Evolutionary conservation across 2,113 vertebrate genomes (phyloP), one percentile per base, ranked within the genome.

Genomic region (Crotalus horridus): DNA sequence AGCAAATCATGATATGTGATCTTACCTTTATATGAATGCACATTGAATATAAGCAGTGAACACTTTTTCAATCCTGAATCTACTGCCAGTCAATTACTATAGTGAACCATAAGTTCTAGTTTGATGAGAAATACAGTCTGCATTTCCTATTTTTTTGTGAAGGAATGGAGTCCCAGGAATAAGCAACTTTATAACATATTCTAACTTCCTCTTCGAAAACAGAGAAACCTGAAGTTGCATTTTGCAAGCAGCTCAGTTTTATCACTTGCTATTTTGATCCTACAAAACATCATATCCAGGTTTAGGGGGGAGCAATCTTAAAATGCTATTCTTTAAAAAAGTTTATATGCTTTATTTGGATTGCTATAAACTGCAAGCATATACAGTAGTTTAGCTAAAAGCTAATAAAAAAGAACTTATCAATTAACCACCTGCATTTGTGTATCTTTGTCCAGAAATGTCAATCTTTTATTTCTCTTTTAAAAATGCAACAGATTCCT

Each of bases 261-360:
- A 81, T 81, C 74, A 43, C 17, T 43, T 81, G 7, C 33, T 81
- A 81, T 81, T 81, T 81, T 81, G 17, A 81, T 81, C 74, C 33
- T 39, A 81, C 33, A 81, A 43, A 81, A 81, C 43, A 17, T 81
- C 33, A 43, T 43, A 43, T 21, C 74, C 74, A 43, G 74, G 17
- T 20, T 43, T 81, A 20, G 13, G 17, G 74, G 74, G 7, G 33
- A 43, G 33, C 2, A 81, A 81, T 58, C 92, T 87, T 87, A 56
- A 92, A 88, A 69, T 90, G 46, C 89, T 95, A 92, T 33, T 58
- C 58, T 74, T 43, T 26, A 3, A 85, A n/a, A 89, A 91, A 6
- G 20, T 86, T 91, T 46, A n/a, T 48, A 91, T 94, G 33, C 21
- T 54, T 0, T 0, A 15, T 24, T 8, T 33, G 69, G 53, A 21